A percentile compares a stretch with the other conserved stretches of the same genome.
These are phyloP conservation scores for Melitaea cinxia DNA, from an alignment of 1,140 invertebrate genomes.

Conservation along the genomic window DNA sequence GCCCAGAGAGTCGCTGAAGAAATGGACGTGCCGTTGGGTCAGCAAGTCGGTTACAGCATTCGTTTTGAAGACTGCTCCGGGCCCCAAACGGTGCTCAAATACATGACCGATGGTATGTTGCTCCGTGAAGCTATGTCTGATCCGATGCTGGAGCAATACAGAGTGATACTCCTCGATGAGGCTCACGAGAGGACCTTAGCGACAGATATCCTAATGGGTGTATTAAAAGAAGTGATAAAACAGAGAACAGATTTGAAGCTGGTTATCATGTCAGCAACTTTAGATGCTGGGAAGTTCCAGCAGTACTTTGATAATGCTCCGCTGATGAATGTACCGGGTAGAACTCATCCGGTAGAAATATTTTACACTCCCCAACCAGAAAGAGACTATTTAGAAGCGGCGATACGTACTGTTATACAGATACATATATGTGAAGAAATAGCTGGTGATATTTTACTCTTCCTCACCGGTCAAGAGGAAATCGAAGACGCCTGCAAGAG, in stretches of 20 bases:
- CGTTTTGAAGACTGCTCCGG: slow-evolving; percentile 99
- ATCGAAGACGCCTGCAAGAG: slow-evolving; percentile 99
- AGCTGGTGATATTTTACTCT: slow-evolving; percentile 96
- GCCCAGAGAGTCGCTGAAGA: slow-evolving; percentile 99
- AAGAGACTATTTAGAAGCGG: slow-evolving; percentile 98
- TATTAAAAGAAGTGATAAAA: slow-evolving; percentile 98
- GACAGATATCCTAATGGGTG: slow-evolving; percentile 99
- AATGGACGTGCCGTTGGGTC: slow-evolving; percentile 97
- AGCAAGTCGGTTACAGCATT: slow-evolving; percentile 97
- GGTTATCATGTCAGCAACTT: slow-evolving; percentile 99
- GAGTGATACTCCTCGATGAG: slow-evolving; percentile 98
- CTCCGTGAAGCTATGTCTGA: slow-evolving; percentile 99
- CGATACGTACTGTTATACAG: slow-evolving; percentile 98
- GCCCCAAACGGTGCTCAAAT: slow-evolving; percentile 94
- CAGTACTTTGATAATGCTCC: slow-evolving; percentile 99
- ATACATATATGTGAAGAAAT: slow-evolving; percentile 99
- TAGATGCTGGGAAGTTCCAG: slow-evolving; percentile 99
- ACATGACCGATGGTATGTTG: slow-evolving; percentile 99
- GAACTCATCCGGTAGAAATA: slow-evolving; percentile 87
- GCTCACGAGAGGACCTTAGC: slow-evolving; percentile 98
- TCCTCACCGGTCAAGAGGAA: slow-evolving; percentile 97
- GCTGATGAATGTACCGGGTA: slow-evolving; percentile 96
- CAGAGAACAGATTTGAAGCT: slow-evolving; percentile 97
- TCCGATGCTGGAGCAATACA: slow-evolving; percentile 97
- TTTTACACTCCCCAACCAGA: slow-evolving; percentile 99